Percentiles rank a stretch among this genome's conserved stretches.
These are phyloP conservation scores for Zapus hudsonius DNA, from an alignment of 2,113 vertebrate species.

Conservation along the genomic window DNA sequence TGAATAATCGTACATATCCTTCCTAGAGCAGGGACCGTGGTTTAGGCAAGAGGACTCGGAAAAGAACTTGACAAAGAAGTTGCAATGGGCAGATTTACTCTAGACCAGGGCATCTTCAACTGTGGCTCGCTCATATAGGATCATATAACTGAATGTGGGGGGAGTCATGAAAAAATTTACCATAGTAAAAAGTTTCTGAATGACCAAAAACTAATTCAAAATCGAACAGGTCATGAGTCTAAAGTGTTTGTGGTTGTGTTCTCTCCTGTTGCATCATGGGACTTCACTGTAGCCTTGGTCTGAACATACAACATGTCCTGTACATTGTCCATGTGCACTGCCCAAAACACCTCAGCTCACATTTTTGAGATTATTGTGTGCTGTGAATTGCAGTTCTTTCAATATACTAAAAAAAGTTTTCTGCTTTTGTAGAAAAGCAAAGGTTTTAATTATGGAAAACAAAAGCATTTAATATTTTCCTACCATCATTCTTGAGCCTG, in stretches of 20 bases:
- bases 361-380: background rate
- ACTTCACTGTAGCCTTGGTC: background rate
- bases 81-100: background rate
- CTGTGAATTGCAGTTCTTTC: background rate
- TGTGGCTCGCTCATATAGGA: no score
- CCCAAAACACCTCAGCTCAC: background rate
- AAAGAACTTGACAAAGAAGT: background rate
- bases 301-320: background rate
- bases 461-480: background rate
- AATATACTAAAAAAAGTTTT: background rate
- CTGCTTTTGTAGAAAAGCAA: background rate
- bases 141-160: background rate
- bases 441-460: background rate
- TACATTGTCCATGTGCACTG: background rate
- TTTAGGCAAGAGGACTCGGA: background rate
- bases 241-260: background rate
- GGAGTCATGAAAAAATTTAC: background rate
- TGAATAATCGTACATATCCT: background rate
- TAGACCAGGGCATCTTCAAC: background rate
- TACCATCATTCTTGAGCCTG: background rate
- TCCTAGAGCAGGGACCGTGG: background rate
- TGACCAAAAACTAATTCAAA: background rate
- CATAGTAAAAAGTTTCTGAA: background rate
- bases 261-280: background rate
- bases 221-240: background rate